Conservation (phyloP, 2,888 invertebrate species). For the Trachelus iudaicus region DNA sequence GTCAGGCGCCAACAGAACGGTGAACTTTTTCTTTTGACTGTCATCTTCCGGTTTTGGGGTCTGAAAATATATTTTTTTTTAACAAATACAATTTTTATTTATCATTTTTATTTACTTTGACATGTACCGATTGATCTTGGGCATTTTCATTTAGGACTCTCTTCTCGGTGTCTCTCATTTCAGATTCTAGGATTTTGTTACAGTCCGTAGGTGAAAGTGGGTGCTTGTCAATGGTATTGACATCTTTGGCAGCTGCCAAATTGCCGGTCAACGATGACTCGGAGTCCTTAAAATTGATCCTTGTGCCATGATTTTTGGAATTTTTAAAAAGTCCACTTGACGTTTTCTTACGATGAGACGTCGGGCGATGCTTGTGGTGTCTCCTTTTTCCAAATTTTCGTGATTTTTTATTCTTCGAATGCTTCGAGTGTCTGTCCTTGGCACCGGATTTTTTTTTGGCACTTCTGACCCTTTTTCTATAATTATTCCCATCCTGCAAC, state of each 20-base stretch:
- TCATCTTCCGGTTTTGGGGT: constrained; percentile 12
- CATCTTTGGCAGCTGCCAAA: neutral
- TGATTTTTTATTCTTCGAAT: neutral
- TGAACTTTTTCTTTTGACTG: constrained; percentile 25
- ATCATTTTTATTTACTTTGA: neutral
- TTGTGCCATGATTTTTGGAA: neutral
- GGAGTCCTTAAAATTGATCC: neutral
- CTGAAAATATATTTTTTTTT: neutral
- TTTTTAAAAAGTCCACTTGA: neutral
- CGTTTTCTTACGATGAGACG: neutral
- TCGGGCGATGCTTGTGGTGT: neutral
- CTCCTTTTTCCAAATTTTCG: neutral
- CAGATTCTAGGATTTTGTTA: neutral
- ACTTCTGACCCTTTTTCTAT: neutral
- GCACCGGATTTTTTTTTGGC: neutral
- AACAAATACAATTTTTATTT: neutral
- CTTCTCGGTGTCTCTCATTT: neutral
- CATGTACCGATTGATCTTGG: constrained; percentile 9
- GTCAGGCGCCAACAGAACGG: constrained; percentile 32
- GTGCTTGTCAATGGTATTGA: neutral
- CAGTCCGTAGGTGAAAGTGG: neutral
- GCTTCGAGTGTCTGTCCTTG: neutral
- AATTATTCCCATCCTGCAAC: neutral
- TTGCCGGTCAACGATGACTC: neutral
- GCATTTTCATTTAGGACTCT: constrained; percentile 9